These are phyloP conservation scores for Drosophila aff. DNA, from an alignment of 1,140 invertebrate genomes.

Conservation along the genomic window DNA sequence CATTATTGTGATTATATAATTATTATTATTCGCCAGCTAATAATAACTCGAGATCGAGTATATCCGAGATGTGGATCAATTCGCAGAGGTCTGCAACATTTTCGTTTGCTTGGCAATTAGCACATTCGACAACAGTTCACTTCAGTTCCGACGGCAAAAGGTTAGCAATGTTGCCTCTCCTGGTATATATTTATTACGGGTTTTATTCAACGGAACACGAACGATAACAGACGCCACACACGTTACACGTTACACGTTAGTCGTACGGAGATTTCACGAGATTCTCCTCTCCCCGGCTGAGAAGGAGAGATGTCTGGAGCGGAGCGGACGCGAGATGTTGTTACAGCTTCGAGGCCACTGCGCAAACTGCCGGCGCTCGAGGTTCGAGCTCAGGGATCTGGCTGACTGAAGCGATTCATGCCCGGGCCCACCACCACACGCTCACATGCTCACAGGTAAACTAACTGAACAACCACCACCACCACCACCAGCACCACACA, in stretches of 20 bases:
- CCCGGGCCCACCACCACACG: constrained; percentile 40
- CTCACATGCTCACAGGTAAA: constrained; percentile 24
- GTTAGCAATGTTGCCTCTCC: neutral
- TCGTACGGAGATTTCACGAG: constrained; percentile 28
- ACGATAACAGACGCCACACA: constrained; percentile 21
- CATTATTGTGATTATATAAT: constrained; percentile 46
- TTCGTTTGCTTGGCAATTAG: constrained; percentile 52
- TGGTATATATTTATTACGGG: neutral
- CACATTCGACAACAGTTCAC: constrained; percentile 65
- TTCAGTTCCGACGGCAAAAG: constrained; percentile 38
- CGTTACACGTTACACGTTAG: constrained; percentile 27
- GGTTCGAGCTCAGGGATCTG: constrained; percentile 56
- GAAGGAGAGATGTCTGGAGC: neutral
- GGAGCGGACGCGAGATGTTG: constrained; percentile 69
- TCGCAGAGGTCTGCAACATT: constrained; percentile 51
- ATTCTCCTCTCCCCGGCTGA: constrained; percentile 15
- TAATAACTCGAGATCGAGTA: constrained; percentile 32
- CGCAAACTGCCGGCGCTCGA: constrained; percentile 74
- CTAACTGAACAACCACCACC: constrained; percentile 1
- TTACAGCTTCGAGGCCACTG: constrained; percentile 80
- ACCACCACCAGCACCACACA: neutral
- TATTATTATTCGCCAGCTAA: constrained; percentile 21
- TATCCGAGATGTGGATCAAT: constrained; percentile 48
- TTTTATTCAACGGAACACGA: neutral
- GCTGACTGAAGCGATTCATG: constrained; percentile 49